Evolutionary conservation across 2,888 invertebrate species (phyloP), one percentile per base, ranked within the genome.

Genomic region (Hydrotaea cyrtoneurina): DNA sequence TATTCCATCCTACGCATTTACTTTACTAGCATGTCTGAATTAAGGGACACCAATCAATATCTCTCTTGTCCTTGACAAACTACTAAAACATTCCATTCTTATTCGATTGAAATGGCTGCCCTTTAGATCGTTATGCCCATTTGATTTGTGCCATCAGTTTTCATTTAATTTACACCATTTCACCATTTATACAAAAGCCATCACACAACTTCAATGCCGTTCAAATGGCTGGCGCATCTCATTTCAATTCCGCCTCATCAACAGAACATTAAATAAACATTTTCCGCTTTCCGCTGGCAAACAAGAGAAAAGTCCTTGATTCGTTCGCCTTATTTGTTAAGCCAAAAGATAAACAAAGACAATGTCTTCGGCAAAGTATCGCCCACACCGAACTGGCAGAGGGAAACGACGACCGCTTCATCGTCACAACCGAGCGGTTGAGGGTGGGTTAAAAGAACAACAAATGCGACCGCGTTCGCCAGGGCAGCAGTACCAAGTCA

Each of bases 301-400:
- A 80, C 83, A 80, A 77, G 2, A 21, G 83, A 19, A 31, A 69
- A 73, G n/a, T 43, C 53, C 78, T 62, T 69, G 13, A n/a, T 55
- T 46, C n/a, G 10, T 31, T 46, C 72, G 21, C 15, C 15, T 36
- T 66, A 15, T 66, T 31, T 23, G 31, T 59, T 59, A 83, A 80
- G 77, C 80, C 80, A 74, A 78, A 26, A 83, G 73, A 74, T 83
- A 77, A 77, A 77, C 73, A 77, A n/a, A 23, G 15, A 43, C 69
- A 53, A 43, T 73, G 50, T 1, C 50, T 59, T 57, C n/a, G 66
- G 66, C 73, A 39, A 39, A 39, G 10, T 13, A 10, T 39, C 13
- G 39, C 10, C 31, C 31, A 31, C 31, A 31, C 31, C 31, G 7
- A 31, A 31, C 31, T 7, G 31, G 31, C 7, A 7, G 7, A 31